These are phyloP conservation scores for Macrotis lagotis DNA, from an alignment of 2,113 vertebrate species.

Conservation along the genomic window DNA sequence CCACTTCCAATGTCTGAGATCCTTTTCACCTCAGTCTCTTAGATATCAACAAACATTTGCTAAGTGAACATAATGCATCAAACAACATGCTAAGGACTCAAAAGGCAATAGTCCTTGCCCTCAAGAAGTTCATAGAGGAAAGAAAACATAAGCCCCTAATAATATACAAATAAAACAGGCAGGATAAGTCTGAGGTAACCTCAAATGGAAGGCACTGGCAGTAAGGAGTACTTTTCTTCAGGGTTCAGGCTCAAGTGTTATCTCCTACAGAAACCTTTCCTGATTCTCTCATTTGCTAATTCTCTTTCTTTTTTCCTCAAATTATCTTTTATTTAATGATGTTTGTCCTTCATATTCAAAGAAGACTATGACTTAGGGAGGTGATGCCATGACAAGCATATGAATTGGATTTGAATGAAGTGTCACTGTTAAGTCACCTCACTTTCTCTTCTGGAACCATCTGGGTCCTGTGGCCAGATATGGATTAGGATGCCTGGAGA, in stretches of 20 bases:
- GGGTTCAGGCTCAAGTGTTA: not conserved
- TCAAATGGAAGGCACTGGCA: not conserved
- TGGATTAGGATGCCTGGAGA: too few species aligned
- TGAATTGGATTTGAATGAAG: too few species aligned
- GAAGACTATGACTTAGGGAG: too few species aligned
- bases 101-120: not conserved
- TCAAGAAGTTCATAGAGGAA: not conserved
- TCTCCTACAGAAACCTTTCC: not conserved
- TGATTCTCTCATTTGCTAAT: not conserved
- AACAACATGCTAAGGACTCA: not conserved
- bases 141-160: not conserved
- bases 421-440: too few species aligned
- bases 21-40: not conserved
- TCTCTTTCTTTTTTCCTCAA: not conserved
- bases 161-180: not conserved
- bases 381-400: too few species aligned
- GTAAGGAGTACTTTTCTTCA: not conserved
- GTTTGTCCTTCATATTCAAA: too few species aligned
- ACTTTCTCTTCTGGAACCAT: too few species aligned
- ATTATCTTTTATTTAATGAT: too few species aligned
- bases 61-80: not conserved
- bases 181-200: not conserved
- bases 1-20: not conserved
- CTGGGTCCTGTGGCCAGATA: too few species aligned
- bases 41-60: not conserved